These are phyloP conservation scores for Microctonus hyperodae DNA, from an alignment of 2,888 invertebrate genomes.

Conservation along the genomic window DNA sequence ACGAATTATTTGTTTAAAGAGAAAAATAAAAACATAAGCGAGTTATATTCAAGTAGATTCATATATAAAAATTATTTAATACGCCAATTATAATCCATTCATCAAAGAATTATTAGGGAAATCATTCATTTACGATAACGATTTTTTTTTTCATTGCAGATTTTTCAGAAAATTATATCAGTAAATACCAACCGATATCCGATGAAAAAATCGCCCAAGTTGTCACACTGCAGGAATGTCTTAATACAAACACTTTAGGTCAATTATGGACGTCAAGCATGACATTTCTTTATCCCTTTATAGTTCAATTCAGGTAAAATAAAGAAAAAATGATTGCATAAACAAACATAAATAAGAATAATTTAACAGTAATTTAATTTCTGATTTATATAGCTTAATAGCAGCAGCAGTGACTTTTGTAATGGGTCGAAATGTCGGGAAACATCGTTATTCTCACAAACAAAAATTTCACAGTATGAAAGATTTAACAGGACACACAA, in stretches of 20 bases:
- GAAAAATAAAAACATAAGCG: no score
- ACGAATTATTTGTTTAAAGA: no score
- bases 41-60: no score
- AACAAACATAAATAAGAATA: slow-evolving; percentile 3
- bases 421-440: slow-evolving; percentile 66
- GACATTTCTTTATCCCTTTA: slow-evolving; percentile 67
- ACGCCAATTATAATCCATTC: no score
- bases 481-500: slow-evolving; percentile 49
- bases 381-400: slow-evolving; percentile 61
- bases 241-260: slow-evolving; percentile 66
- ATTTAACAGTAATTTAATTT: no score
- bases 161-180: neutral
- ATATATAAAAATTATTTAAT: no score
- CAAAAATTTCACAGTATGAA: slow-evolving; percentile 57
- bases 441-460: slow-evolving; percentile 53
- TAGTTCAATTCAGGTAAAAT: slow-evolving; percentile 65
- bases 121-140: no score
- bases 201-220: slow-evolving; percentile 64
- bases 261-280: slow-evolving; percentile 67
- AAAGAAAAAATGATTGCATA: neutral
- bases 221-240: slow-evolving; percentile 65
- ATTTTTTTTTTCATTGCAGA: neutral
- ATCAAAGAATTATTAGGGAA: no score
- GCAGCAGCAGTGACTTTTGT: slow-evolving; percentile 67
- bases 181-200: slow-evolving; percentile 59